Evolutionary conservation across 2,113 vertebrate genomes (phyloP).

Genomic region (Rhinogobius similis): DNA sequence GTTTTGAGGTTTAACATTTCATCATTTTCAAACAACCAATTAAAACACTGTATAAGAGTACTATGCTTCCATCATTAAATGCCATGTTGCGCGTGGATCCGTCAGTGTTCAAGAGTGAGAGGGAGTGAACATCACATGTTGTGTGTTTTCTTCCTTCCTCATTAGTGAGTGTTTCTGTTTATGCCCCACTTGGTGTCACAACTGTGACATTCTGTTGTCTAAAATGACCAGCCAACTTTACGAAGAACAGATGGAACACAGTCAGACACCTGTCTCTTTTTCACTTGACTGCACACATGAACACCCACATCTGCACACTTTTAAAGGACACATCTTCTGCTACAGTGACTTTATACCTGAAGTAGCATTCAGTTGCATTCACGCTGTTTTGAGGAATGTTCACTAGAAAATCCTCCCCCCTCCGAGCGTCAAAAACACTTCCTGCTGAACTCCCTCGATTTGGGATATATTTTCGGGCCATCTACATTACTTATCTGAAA

Average conservation of each 20-base stretch:
- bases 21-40: no score
- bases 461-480: no score
- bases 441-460: no score
- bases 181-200: background rate
- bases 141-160: background rate
- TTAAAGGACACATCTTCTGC: no score
- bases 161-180: background rate
- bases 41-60: no score
- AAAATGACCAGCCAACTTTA: constrained; percentile 4
- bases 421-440: no score
- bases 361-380: no score
- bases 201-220: background rate
- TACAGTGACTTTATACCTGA: no score
- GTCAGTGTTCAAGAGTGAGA: background rate
- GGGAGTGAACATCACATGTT: background rate
- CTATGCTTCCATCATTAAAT: background rate
- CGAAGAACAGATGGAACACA: background rate
- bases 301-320: background rate
- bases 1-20: no score
- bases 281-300: background rate
- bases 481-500: no score
- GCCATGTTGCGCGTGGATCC: background rate
- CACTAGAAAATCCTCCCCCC: no score
- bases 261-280: background rate
- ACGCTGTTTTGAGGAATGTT: no score